Evolutionary conservation across 2,888 invertebrate genomes (phyloP).

Genomic region (Hyalella azteca): DNA sequence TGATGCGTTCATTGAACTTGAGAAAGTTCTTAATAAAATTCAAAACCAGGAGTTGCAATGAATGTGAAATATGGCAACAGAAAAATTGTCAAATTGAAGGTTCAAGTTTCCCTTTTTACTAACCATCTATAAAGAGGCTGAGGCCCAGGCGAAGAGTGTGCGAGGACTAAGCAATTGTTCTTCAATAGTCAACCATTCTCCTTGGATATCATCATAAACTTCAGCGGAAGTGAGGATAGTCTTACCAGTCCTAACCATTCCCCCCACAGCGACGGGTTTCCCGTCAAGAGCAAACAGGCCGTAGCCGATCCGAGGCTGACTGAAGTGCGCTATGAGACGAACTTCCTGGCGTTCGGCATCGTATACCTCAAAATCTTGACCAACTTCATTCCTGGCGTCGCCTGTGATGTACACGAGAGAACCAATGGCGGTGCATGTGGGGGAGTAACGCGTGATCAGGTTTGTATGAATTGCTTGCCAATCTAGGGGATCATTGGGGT

Average conservation of each 20-base stretch:
- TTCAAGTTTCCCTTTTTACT: no score
- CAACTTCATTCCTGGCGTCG: not conserved
- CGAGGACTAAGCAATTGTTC: not conserved
- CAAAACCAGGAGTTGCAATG: no score
- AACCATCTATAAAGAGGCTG: no score
- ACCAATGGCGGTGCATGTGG: not conserved
- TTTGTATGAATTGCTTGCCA: not conserved
- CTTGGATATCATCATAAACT: not conserved
- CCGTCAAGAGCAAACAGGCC: not conserved
- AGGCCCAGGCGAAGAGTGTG: not conserved
- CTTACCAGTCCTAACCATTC: not conserved
- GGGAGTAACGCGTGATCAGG: not conserved
- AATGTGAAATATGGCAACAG: no score
- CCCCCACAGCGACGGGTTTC: not conserved
- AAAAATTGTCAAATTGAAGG: no score
- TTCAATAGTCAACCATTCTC: not conserved
- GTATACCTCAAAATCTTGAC: constrained; percentile 3
- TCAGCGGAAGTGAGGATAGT: not conserved
- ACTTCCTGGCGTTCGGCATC: not conserved
- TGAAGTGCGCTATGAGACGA: not conserved
- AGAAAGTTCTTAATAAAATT: no score
- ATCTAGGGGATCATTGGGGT: not conserved
- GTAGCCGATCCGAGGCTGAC: constrained; percentile 3
- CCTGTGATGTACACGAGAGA: not conserved
- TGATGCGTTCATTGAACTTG: no score